Conservation (phyloP, 2,797 vertebrate species). For the Chiloscyllium punctatum region DNA sequence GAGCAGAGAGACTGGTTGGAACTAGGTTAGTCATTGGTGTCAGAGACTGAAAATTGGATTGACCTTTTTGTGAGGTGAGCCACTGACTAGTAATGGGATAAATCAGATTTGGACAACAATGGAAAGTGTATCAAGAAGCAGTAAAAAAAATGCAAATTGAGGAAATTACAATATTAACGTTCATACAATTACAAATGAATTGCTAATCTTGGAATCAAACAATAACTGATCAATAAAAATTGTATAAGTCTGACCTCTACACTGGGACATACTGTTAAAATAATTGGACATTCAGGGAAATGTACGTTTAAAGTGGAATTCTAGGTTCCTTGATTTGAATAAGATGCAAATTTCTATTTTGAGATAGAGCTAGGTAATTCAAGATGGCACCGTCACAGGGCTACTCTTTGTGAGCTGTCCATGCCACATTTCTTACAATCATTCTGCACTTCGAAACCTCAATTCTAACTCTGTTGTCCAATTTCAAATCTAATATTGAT, state of each 20-base stretch:
- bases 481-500: too few species aligned
- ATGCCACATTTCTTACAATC: too few species aligned
- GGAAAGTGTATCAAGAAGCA: neutral
- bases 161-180: neutral
- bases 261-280: neutral
- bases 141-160: neutral
- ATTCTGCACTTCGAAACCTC: too few species aligned
- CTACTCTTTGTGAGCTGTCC: too few species aligned
- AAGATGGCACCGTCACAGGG: too few species aligned
- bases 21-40: neutral
- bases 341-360: neutral
- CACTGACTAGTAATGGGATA: neutral
- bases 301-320: neutral
- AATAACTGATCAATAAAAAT: too few species aligned
- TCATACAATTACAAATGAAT: too few species aligned
- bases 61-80: neutral
- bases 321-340: neutral
- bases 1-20: neutral
- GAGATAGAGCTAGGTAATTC: neutral
- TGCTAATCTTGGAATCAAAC: too few species aligned
- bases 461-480: too few species aligned
- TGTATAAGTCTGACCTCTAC: neutral
- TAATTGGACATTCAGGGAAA: neutral
- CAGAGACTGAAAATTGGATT: neutral
- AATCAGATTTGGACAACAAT: neutral